Conservation (phyloP, 2,888 invertebrate genomes). For the Tenodera sinensis region DNA sequence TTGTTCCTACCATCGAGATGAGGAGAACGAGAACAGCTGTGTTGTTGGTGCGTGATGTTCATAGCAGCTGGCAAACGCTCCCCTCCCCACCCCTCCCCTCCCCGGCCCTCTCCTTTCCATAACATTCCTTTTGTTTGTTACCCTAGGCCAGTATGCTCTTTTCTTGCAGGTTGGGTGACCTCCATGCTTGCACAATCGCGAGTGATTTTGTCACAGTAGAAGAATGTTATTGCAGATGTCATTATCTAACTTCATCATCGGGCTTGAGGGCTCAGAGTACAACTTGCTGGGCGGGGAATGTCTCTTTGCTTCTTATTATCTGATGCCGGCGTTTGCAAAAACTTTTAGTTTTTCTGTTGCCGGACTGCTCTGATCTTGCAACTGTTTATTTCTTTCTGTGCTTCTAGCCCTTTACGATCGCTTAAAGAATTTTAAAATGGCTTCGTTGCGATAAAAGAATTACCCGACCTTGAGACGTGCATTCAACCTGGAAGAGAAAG, state of each 20-base stretch:
- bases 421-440: not conserved
- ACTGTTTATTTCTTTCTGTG: not conserved
- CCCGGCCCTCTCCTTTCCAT: not conserved
- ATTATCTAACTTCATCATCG: no score
- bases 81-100: no score
- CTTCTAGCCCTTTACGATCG: not conserved
- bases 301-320: not conserved
- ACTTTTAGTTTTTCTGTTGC: not conserved
- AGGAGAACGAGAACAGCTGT: not conserved
- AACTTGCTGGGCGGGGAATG: no score
- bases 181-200: not conserved
- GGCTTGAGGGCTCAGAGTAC: no score
- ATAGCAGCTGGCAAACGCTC: not conserved
- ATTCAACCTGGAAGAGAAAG: no score
- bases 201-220: not conserved
- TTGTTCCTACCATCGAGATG: not conserved
- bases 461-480: no score
- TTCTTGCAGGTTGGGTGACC: not conserved
- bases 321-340: not conserved
- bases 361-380: not conserved
- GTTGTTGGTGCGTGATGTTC: not conserved
- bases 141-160: not conserved
- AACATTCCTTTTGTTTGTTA: not conserved
- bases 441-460: no score
- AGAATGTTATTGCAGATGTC: not conserved